Evolutionary conservation across 1,140 invertebrate genomes (phyloP).

Genomic region (Trichogramma pretiosum): DNA sequence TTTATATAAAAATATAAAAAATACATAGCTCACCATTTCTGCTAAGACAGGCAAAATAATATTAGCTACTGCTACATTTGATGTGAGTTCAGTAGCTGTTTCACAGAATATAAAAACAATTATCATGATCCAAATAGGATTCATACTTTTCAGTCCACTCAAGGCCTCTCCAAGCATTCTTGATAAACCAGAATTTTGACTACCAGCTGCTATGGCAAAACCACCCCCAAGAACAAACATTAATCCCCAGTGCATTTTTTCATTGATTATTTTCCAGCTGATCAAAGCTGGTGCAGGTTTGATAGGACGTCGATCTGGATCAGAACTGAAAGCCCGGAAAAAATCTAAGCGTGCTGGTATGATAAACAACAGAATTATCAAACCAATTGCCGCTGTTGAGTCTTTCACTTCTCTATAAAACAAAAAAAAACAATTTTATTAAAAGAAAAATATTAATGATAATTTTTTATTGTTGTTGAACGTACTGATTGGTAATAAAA

Average conservation of each 20-base stretch:
- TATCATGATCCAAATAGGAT: conserved; percentile 32
- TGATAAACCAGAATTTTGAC: conserved; percentile 68
- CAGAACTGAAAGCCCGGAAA: conserved; percentile 54
- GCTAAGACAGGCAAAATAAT: conserved; percentile 56
- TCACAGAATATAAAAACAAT: conserved; percentile 45
- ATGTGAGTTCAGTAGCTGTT: conserved; percentile 53
- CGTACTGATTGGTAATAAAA: conserved; percentile 43
- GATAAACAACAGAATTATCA: conserved; percentile 72
- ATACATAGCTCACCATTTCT: conserved; percentile 56
- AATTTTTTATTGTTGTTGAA: too few species aligned
- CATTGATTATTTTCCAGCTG: conserved; percentile 70
- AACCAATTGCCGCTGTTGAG: conserved; percentile 71
- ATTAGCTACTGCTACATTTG: conserved; percentile 58
- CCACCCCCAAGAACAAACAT: conserved; percentile 73
- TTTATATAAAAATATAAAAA: too few species aligned
- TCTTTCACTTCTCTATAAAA: conserved; percentile 63
- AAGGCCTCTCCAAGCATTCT: conserved; percentile 60
- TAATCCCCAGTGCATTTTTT: conserved; percentile 70
- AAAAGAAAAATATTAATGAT: too few species aligned
- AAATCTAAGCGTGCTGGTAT: conserved; percentile 70
- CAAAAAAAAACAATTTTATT: too few species aligned
- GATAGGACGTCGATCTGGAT: conserved; percentile 47
- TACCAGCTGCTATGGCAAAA: conserved; percentile 78
- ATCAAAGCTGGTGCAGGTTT: conserved; percentile 57
- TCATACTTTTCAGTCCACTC: conserved; percentile 33